Conservation (phyloP, 2,113 vertebrate genomes). For the Herpetotheres cachinnans region DNA sequence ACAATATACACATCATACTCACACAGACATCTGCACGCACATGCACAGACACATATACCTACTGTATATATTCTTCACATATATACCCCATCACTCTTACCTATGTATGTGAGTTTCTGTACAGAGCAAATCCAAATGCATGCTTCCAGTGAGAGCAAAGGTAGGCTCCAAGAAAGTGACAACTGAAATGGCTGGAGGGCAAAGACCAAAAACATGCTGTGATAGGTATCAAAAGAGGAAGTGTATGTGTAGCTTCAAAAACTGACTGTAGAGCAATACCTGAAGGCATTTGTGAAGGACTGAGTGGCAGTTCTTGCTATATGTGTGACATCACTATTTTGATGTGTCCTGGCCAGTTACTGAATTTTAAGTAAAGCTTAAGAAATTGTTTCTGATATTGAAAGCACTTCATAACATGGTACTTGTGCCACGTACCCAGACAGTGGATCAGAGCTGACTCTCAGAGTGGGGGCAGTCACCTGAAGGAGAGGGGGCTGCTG, state of each 20-base stretch:
- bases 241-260: background rate
- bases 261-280: rapidly evolving
- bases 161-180: background rate
- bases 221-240: background rate
- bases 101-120: background rate
- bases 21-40: background rate
- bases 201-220: background rate
- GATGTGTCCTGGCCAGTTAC: rapidly evolving
- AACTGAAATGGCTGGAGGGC: background rate
- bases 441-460: background rate
- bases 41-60: background rate
- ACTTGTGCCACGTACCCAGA: rapidly evolving
- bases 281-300: background rate
- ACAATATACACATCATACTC: background rate
- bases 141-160: background rate
- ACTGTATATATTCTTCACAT: background rate
- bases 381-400: background rate
- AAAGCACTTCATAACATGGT: background rate
- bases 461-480: too few relatives aligned
- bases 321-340: rapidly evolving
- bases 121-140: background rate
- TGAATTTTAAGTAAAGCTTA: background rate
- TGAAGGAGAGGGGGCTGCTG: background rate
- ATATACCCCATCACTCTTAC: background rate
- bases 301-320: background rate